A percentile compares a stretch with the other conserved stretches of the same genome.
Evolutionary conservation across 2,888 invertebrate genomes (phyloP).

Genomic region (Cheilosia urbana): DNA sequence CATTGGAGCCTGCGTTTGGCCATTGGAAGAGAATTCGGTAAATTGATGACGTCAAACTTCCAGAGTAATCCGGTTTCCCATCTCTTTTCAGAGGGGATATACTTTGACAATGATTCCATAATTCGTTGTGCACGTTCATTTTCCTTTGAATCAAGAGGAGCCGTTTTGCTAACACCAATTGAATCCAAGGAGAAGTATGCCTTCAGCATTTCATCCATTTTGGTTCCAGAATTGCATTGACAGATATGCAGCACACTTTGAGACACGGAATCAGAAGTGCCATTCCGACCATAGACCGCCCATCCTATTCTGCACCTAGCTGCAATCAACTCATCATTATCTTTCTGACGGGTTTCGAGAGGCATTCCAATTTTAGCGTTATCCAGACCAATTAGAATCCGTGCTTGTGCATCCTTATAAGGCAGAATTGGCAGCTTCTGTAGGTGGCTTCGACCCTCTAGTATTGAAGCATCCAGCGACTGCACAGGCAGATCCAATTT

Average conservation of each 20-base stretch:
- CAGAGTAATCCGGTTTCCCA: slow-evolving; percentile 56
- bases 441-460: slow-evolving; percentile 9
- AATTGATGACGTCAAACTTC: slow-evolving; percentile 41
- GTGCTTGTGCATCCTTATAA: slow-evolving; percentile 46
- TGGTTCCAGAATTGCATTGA: slow-evolving; percentile 32
- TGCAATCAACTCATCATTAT: slow-evolving; percentile 45
- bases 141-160: slow-evolving; percentile 48
- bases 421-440: slow-evolving; percentile 26
- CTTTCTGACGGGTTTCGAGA: slow-evolving; percentile 41
- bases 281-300: slow-evolving; percentile 55
- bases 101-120: slow-evolving; percentile 51
- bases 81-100: slow-evolving; percentile 30
- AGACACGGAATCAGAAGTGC: background rate
- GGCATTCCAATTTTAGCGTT: slow-evolving; percentile 54
- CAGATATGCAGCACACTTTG: slow-evolving; percentile 58
- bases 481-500: slow-evolving; percentile 52
- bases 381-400: slow-evolving; percentile 46
- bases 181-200: slow-evolving; percentile 61
- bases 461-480: slow-evolving; percentile 20
- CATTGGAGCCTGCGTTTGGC: slow-evolving; percentile 46
- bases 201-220: slow-evolving; percentile 55
- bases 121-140: slow-evolving; percentile 47
- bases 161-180: slow-evolving; percentile 33
- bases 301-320: slow-evolving; percentile 63
- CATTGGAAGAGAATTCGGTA: slow-evolving; percentile 64